phyloP scores from a whole-genome alignment of 1,140 invertebrate species.

The Drosophila prosaltans region DNA sequence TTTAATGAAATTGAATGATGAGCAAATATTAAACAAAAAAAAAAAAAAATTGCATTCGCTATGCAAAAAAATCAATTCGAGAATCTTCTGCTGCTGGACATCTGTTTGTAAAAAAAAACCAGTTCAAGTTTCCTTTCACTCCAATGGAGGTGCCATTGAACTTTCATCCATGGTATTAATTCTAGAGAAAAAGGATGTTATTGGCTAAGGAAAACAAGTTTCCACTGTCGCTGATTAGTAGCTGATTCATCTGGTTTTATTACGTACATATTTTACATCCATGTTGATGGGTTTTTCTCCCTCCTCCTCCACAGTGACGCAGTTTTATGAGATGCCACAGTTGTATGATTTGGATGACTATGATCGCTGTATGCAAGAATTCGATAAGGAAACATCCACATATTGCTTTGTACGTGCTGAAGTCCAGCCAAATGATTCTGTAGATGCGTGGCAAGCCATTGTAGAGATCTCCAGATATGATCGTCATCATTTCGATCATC shows the following conservation, averaged over 20 bases:
- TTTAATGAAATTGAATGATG: not conserved
- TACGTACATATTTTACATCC: slow-evolving; percentile 12
- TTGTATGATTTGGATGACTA: slow-evolving; percentile 84
- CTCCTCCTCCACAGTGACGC: slow-evolving; percentile 76
- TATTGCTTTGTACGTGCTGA: slow-evolving; percentile 84
- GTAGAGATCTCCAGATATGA: slow-evolving; percentile 83
- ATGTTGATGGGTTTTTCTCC: not conserved
- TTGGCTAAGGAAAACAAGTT: slow-evolving; percentile 33
- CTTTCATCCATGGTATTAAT: slow-evolving; percentile 26
- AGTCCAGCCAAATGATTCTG: slow-evolving; percentile 69
- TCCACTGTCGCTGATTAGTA: slow-evolving; percentile 41
- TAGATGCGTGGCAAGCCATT: slow-evolving; percentile 83
- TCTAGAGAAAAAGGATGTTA: slow-evolving; percentile 45
- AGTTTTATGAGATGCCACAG: slow-evolving; percentile 84
- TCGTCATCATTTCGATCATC: slow-evolving; percentile 84
- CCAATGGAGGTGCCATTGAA: slow-evolving; percentile 28
- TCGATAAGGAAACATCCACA: slow-evolving; percentile 50
- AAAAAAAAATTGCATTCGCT: not conserved
- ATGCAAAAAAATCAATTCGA: not conserved
- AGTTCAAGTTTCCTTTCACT: slow-evolving; percentile 14
- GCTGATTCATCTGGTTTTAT: slow-evolving; percentile 34
- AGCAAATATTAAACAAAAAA: not conserved
- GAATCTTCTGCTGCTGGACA: not conserved
- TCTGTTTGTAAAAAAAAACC: not conserved
- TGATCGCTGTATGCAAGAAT: slow-evolving; percentile 82